phyloP scores from a whole-genome alignment of 2,113 vertebrate species.

The Indicator maculatus region DNA sequence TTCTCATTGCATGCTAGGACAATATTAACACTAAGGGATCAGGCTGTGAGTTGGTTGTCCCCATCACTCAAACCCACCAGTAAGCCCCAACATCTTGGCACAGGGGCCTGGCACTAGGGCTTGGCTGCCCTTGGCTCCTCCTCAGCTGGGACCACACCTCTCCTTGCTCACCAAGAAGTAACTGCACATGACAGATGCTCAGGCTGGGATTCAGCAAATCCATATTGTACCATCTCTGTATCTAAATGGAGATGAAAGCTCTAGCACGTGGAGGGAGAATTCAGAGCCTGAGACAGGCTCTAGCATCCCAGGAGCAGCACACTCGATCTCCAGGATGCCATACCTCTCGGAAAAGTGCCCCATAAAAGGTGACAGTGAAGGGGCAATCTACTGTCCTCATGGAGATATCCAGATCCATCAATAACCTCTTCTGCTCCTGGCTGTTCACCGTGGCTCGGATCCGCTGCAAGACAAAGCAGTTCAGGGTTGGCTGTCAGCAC shows the following conservation, averaged over 20 bases:
- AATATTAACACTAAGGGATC: rapidly evolving
- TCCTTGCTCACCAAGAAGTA: background rate
- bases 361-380: constrained; percentile 95
- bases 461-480: constrained; percentile 71
- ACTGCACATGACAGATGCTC: background rate
- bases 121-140: background rate
- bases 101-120: background rate
- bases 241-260: background rate
- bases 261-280: background rate
- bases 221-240: background rate
- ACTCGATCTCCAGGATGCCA: background rate
- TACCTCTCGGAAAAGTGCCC: constrained; percentile 96
- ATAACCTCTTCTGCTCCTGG: constrained; percentile 94
- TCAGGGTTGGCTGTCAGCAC: background rate
- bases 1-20: background rate
- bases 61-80: background rate
- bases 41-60: background rate
- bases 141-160: rapidly evolving
- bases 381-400: constrained; percentile 97
- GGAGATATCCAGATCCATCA: constrained; percentile 97
- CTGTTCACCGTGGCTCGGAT: constrained; percentile 96
- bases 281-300: background rate
- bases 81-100: background rate
- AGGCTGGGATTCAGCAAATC: background rate
- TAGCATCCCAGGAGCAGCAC: background rate